These are phyloP conservation scores for Antechinus stuartii DNA, from an alignment of 2,113 vertebrate species.

Conservation along the genomic window DNA sequence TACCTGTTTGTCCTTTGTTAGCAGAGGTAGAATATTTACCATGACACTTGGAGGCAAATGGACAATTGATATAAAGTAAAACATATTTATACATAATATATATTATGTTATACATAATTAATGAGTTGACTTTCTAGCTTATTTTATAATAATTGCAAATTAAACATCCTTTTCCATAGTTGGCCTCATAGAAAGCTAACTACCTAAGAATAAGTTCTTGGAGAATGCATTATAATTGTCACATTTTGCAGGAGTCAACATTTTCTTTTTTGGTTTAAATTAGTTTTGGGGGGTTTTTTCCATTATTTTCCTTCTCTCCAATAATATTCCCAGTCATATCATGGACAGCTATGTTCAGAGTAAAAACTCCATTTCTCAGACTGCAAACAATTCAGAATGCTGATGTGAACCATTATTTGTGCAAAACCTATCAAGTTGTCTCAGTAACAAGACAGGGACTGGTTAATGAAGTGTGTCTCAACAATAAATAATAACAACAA, in stretches of 20 bases:
- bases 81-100: background rate
- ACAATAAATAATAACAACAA: conserved; percentile 63
- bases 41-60: background rate
- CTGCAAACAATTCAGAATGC: conserved; percentile 34
- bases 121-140: background rate
- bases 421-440: conserved; percentile 49
- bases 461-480: conserved; percentile 54
- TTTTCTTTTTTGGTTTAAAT: conserved; percentile 48
- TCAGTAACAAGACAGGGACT: conserved; percentile 49
- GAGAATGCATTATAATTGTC: background rate
- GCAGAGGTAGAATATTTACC: background rate
- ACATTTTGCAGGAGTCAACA: background rate
- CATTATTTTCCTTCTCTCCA: conserved; percentile 1
- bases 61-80: background rate
- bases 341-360: conserved; percentile 17
- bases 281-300: background rate
- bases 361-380: conserved; percentile 10
- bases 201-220: background rate
- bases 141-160: background rate
- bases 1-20: background rate
- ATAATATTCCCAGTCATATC: background rate
- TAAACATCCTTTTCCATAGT: background rate
- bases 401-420: conserved; percentile 44
- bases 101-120: background rate
- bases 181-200: conserved; percentile 41